A percentile compares a stretch with the other conserved stretches of the same genome.
Conservation (phyloP, 2,113 vertebrate species). For the Lynx canadensis region DNA sequence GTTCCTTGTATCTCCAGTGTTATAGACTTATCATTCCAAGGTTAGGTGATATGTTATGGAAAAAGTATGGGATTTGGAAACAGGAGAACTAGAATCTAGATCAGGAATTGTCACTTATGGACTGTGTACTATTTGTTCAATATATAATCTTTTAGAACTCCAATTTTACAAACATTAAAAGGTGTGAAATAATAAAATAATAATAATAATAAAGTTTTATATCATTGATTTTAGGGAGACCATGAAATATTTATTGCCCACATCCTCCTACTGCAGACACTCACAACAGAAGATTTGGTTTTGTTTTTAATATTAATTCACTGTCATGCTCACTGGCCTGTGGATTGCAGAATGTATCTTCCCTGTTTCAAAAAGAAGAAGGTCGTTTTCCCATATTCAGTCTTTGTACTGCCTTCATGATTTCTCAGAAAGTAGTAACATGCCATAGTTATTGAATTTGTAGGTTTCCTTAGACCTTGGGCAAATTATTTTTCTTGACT, state of each 20-base stretch:
- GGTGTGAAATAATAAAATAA: background rate
- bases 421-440: slow-evolving; percentile 5
- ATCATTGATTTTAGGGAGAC: background rate
- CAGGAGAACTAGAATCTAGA: background rate
- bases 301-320: background rate
- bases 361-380: background rate
- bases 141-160: background rate
- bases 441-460: background rate
- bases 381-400: background rate
- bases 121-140: background rate
- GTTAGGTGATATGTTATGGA: background rate
- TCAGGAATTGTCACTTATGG: background rate
- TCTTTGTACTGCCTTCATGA: background rate
- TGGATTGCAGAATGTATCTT: background rate
- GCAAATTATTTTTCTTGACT: slow-evolving; percentile 34
- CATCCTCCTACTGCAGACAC: background rate
- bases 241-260: background rate
- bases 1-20: background rate
- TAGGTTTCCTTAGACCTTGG: background rate
- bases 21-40: background rate
- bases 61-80: background rate
- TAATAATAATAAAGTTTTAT: background rate
- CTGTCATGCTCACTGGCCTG: background rate
- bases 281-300: background rate
- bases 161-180: background rate